Conservation (phyloP, 2,888 invertebrate species). For the Scaptomyza cyrtandrae region DNA sequence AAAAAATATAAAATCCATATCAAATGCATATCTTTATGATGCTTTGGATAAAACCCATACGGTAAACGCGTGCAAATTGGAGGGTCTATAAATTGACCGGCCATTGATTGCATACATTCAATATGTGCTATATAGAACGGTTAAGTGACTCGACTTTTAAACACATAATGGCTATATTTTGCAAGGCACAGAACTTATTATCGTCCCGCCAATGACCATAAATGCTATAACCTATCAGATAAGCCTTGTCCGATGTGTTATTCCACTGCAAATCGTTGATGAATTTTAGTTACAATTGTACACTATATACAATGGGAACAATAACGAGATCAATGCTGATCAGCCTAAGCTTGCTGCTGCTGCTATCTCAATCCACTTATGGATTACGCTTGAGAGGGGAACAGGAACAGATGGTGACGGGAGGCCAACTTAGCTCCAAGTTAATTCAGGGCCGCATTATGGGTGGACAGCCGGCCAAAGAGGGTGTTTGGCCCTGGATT, state of each 20-base stretch:
- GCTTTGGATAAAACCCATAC: conserved; percentile 57
- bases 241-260: conserved; percentile 61
- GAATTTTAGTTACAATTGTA: conserved; percentile 60
- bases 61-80: conserved; percentile 57
- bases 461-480: conserved; percentile 57
- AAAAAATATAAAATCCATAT: not conserved
- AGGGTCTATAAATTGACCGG: conserved; percentile 24
- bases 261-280: conserved; percentile 21
- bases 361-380: conserved; percentile 1
- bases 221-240: conserved; percentile 49
- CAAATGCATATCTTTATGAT: conserved; percentile 57
- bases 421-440: conserved; percentile 7
- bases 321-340: conserved; percentile 29
- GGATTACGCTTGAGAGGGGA: conserved; percentile 57
- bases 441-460: conserved; percentile 53
- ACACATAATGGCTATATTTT: conserved; percentile 26
- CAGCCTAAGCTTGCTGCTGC: conserved; percentile 10
- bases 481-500: conserved; percentile 75
- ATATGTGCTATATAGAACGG: conserved; percentile 34
- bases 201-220: conserved; percentile 43
- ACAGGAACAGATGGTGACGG: conserved; percentile 38
- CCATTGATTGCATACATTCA: not conserved
- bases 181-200: conserved; percentile 48
- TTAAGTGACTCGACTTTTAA: not conserved
- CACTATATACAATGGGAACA: conserved; percentile 52